Conservation (phyloP, 2,888 invertebrate species). For the Poecilus cupreus region DNA sequence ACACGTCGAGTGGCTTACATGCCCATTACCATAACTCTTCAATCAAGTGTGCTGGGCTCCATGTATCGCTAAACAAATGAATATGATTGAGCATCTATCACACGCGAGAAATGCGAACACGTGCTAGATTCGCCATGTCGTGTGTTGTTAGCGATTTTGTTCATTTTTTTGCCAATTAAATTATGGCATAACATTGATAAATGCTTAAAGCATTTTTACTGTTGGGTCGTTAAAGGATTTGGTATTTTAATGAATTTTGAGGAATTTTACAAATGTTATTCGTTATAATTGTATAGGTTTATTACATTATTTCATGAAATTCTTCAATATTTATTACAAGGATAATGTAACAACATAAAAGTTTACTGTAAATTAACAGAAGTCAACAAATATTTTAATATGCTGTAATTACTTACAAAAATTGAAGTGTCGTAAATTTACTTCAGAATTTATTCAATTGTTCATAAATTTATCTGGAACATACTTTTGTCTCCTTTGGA, state of each 20-base stretch:
- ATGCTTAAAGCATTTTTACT: neutral
- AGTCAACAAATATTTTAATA: no score
- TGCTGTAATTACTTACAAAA: no score
- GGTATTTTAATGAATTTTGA: neutral
- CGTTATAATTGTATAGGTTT: no score
- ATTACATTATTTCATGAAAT: no score
- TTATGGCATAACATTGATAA: neutral
- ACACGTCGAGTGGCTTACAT: neutral
- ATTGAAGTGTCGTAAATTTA: no score
- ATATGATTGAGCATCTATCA: conserved; percentile 20
- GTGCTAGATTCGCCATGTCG: neutral
- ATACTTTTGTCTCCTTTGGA: no score
- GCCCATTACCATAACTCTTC: conserved; percentile 20
- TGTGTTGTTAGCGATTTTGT: neutral
- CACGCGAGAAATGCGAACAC: conserved; percentile 2
- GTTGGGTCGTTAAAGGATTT: neutral
- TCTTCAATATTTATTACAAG: no score
- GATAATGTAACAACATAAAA: no score
- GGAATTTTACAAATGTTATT: neutral
- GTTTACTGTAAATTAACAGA: no score
- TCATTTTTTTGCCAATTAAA: conserved; percentile 18
- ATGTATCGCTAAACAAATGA: neutral
- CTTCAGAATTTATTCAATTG: no score
- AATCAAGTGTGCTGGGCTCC: conserved; percentile 6
- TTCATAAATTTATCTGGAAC: no score